These are phyloP conservation scores for Acipenser transmontanus DNA, from an alignment of 2,797 vertebrate genomes.

Conservation along the genomic window DNA sequence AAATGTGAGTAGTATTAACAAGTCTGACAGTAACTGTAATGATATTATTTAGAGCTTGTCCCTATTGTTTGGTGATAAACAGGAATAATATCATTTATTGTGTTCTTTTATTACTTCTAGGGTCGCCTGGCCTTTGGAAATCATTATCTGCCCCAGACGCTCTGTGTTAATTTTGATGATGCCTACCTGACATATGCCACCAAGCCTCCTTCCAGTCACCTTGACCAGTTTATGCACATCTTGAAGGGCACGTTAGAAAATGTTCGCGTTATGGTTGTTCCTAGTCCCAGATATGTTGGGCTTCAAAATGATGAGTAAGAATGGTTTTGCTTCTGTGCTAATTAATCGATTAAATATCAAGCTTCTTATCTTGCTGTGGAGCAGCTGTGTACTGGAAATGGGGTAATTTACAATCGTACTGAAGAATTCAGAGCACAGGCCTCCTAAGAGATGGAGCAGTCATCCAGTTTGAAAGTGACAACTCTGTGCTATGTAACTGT, in stretches of 20 bases:
- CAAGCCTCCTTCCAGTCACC: slow-evolving; percentile 94
- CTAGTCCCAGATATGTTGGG: slow-evolving; percentile 89
- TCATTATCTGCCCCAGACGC: slow-evolving; percentile 89
- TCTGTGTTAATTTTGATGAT: slow-evolving; percentile 94
- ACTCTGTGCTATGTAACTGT: too few species aligned
- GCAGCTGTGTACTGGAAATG: too few species aligned
- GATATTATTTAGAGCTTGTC: background rate
- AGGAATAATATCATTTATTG: background rate
- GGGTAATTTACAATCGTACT: too few species aligned
- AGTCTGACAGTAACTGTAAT: background rate
- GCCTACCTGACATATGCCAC: slow-evolving; percentile 93
- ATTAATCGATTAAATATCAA: too few species aligned
- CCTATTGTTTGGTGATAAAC: background rate
- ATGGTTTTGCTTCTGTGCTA: background rate
- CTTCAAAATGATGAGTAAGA: slow-evolving; percentile 95
- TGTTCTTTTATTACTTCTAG: slow-evolving; percentile 41
- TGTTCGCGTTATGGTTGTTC: slow-evolving; percentile 94
- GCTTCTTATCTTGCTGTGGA: too few species aligned
- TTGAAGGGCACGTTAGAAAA: slow-evolving; percentile 94
- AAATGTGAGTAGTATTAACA: too few species aligned
- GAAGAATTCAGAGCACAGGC: too few species aligned
- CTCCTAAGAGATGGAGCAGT: too few species aligned
- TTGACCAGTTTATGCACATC: slow-evolving; percentile 97
- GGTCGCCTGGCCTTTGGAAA: slow-evolving; percentile 94
- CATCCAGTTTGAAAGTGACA: too few species aligned